phyloP scores from a whole-genome alignment of 2,797 vertebrate genomes.

The Lepus oiostolus region DNA sequence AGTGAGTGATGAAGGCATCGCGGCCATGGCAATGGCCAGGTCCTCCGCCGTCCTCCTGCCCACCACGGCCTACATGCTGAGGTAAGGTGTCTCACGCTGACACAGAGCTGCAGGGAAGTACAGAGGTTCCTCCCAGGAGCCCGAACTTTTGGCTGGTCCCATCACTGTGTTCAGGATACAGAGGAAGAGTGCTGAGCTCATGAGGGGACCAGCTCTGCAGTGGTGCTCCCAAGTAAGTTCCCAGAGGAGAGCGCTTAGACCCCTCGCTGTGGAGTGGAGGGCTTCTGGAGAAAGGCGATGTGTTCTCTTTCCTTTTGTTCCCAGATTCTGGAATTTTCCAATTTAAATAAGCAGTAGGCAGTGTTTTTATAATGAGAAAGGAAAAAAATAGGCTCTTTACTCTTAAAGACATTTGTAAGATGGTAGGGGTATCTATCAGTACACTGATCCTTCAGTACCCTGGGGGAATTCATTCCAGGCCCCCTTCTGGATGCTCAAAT shows the following conservation, averaged over 20 bases:
- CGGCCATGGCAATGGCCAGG: constrained; percentile 91
- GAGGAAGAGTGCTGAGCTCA: not conserved
- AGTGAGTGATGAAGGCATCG: constrained; percentile 94
- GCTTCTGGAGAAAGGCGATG: not conserved
- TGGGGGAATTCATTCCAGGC: too few relatives aligned
- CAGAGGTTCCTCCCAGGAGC: not conserved
- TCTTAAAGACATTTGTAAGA: not conserved
- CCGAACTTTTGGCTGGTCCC: not conserved
- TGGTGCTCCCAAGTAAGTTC: not conserved
- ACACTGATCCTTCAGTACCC: too few relatives aligned
- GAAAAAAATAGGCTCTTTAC: not conserved
- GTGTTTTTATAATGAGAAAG: constrained; percentile 27
- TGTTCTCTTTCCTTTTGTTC: not conserved
- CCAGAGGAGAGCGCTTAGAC: not conserved
- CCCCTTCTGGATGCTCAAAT: too few relatives aligned
- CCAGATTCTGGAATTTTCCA: constrained; percentile 28
- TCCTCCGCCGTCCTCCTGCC: constrained; percentile 95
- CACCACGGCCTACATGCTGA: constrained; percentile 97
- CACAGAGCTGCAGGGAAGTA: not conserved
- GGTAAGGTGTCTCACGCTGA: constrained; percentile 87
- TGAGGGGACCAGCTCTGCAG: not conserved
- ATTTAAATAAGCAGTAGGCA: not conserved
- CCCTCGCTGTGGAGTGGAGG: not conserved
- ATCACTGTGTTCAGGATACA: not conserved
- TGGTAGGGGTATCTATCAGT: not conserved